Evolutionary conservation across 2,797 vertebrate species (phyloP).

Genomic region (Alcedo quadribrachys): DNA sequence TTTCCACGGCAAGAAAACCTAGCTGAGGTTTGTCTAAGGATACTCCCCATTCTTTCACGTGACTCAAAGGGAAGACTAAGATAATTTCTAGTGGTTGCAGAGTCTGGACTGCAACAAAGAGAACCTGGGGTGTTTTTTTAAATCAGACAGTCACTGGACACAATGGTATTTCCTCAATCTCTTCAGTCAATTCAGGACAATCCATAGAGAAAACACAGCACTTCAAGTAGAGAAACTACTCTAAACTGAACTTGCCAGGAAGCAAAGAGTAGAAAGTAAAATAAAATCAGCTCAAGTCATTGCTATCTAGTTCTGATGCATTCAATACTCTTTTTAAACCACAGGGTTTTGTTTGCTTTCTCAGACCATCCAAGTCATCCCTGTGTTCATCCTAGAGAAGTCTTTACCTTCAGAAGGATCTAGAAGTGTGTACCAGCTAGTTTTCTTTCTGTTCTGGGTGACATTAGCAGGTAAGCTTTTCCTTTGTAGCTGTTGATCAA

Average conservation of each 20-base stretch:
- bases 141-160: neutral
- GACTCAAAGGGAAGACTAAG: neutral
- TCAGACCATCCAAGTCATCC: neutral
- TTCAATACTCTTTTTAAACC: neutral
- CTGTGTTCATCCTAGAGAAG: neutral
- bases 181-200: neutral
- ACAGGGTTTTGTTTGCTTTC: neutral
- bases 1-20: neutral
- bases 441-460: neutral
- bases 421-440: neutral
- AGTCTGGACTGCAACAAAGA: neutral
- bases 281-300: neutral
- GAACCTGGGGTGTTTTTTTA: neutral
- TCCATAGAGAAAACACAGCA: neutral
- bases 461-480: neutral
- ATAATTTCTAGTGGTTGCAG: neutral
- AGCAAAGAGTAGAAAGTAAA: neutral
- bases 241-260: neutral
- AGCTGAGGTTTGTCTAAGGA: neutral
- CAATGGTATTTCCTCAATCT: neutral
- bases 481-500: neutral
- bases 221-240: neutral
- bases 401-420: neutral
- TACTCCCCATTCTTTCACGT: neutral
- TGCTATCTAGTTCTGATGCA: neutral